A percentile compares a stretch with the other conserved stretches of the same genome.
phyloP scores from a whole-genome alignment of 2,113 vertebrate species.

The Ptilonorhynchus violaceus region DNA sequence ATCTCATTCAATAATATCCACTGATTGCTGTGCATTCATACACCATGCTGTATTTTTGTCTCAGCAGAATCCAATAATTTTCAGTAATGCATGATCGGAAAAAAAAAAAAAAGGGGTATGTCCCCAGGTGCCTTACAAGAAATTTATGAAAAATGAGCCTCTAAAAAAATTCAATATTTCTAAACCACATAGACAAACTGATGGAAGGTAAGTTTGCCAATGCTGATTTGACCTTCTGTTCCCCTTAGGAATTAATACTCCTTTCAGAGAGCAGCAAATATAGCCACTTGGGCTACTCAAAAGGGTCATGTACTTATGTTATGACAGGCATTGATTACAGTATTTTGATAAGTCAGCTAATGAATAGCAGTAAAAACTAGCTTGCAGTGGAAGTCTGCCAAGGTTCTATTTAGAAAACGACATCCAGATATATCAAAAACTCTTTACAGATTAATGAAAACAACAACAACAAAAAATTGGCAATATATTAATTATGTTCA shows the following conservation, averaged over 20 bases:
- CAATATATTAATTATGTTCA: slow-evolving; percentile 11
- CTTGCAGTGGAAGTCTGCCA: slow-evolving; percentile 41
- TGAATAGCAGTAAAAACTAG: slow-evolving; percentile 39
- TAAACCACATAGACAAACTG: not conserved
- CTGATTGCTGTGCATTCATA: not conserved
- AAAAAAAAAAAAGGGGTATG: not conserved
- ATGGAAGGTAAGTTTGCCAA: not conserved
- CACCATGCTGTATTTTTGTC: not conserved
- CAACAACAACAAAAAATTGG: not conserved
- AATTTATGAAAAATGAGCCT: not conserved
- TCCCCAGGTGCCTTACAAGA: not conserved
- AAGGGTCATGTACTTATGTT: slow-evolving; percentile 32
- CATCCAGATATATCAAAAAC: slow-evolving; percentile 39
- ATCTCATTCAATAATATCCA: not conserved
- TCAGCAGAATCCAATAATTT: not conserved
- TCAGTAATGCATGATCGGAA: not conserved
- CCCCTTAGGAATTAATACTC: not conserved
- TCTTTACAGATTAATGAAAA: slow-evolving; percentile 44
- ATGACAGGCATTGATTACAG: slow-evolving; percentile 58
- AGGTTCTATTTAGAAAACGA: slow-evolving; percentile 44
- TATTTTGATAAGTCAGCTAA: slow-evolving; percentile 55
- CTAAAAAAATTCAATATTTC: not conserved
- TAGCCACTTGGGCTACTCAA: not conserved
- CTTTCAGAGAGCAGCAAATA: not conserved
- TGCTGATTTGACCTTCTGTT: slow-evolving; percentile 19